Base-by-base conservation (phyloP, 2,113 vertebrate species). In the Danionella cerebrum region DNA sequence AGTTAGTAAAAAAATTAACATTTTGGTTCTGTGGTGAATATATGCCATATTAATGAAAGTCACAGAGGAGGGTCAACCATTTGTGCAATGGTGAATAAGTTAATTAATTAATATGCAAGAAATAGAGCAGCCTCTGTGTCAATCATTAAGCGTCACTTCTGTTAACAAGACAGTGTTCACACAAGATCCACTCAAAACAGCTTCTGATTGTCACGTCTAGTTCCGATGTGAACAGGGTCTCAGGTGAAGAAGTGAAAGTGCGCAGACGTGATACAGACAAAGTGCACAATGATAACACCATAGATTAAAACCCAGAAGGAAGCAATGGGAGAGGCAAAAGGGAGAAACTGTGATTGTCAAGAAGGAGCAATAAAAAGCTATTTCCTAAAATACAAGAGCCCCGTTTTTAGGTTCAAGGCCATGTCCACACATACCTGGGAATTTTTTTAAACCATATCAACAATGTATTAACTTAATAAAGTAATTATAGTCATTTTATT, bases 81-180 rank as follows among this genome's bases (percentile, higher is more conserved):
- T 22, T 16, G n/a, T n/a, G 31, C 35, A 7, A 10, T 19, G 22
- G 12, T 35, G 18, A 64, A 25, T 31, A 45, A 24, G 12, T 24
- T 57, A 14, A 39, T 1, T 11, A 11, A 16, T 48, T 19, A 21
- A 33, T 45, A 44, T n/a, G 4, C 24, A 45, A 18, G 16, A 18
- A 14, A 4, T 38, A 38, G 1, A 22, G 53, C 11, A 33, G 65
- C 65, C 79, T 84, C 82, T 83, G 80, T 82, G 82, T 39, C 72
- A 60, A 29, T 51, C 78, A 75, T 82, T 79, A 14, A 55, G 64
- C 67, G 68, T 47, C 41, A 0, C 13, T 39, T 47, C 68, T 31
- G 58, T 31, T 45, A 44, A 3, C 45, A 59, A 76, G 50, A 80
- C 77, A 63, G 36, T 2, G 51, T 73, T 73, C 35, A 72, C 74